Conservation (phyloP, 2,797 vertebrate species). For the Cossypha heuglini region DNA sequence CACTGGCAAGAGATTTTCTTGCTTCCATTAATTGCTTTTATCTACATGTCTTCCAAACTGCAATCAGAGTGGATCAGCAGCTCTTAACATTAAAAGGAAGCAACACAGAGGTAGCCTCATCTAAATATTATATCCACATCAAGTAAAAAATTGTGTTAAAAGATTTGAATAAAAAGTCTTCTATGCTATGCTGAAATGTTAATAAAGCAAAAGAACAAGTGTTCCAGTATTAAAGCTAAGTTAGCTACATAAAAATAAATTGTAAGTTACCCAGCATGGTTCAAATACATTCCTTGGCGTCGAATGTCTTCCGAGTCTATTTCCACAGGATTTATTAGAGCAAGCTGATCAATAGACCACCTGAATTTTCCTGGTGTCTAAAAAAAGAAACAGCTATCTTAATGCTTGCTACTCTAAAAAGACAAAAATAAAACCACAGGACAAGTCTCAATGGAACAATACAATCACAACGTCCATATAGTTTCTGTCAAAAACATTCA, state of each 20-base stretch:
- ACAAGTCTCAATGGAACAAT: not conserved
- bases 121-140: not conserved
- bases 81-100: not conserved
- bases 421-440: not conserved
- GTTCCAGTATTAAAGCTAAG: not conserved
- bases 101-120: not conserved
- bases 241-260: not conserved
- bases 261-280: conserved; percentile 83
- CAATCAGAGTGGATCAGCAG: not conserved
- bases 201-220: not conserved
- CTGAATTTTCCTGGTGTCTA: conserved; percentile 93
- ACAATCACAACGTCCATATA: not conserved
- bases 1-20: not conserved
- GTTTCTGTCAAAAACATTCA: not conserved
- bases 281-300: conserved; percentile 90
- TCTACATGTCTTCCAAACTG: not conserved
- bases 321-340: conserved; percentile 91
- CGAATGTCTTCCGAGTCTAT: conserved; percentile 94
- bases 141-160: not conserved
- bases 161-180: not conserved
- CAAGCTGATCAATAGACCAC: conserved; percentile 97
- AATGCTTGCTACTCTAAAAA: not conserved
- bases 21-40: not conserved
- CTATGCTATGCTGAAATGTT: not conserved
- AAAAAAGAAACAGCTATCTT: conserved; percentile 7